phyloP scores from a whole-genome alignment of 2,113 vertebrate species.

The Ptilorrhoa leucosticta region DNA sequence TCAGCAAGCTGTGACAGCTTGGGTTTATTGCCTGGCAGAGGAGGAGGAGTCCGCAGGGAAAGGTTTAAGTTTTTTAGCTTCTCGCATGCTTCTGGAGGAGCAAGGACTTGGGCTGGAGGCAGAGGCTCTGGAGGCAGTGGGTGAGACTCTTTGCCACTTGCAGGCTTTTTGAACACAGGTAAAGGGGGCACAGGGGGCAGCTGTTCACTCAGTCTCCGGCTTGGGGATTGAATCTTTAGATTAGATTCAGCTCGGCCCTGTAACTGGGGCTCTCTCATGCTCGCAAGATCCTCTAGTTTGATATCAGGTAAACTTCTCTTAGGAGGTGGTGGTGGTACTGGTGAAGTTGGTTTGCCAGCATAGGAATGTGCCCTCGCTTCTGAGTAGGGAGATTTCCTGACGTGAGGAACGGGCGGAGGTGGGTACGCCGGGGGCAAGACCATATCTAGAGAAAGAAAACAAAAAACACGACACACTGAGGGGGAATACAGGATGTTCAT shows the following conservation, averaged over 20 bases:
- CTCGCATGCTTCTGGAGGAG: constrained; percentile 52
- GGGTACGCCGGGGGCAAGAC: constrained; percentile 86
- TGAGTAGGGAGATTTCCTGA: constrained; percentile 36
- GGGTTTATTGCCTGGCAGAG: constrained; percentile 63
- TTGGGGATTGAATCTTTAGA: neutral
- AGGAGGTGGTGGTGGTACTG: constrained; percentile 62
- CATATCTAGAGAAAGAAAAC: constrained; percentile 50
- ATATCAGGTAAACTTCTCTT: constrained; percentile 63
- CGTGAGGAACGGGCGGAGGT: constrained; percentile 82
- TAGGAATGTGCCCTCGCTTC: constrained; percentile 55
- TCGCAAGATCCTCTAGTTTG: neutral
- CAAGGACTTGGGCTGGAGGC: neutral
- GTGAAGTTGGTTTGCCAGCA: constrained; percentile 31
- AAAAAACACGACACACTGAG: neutral
- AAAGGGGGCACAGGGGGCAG: neutral
- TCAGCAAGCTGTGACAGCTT: constrained; percentile 2
- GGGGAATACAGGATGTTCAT: neutral
- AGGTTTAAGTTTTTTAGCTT: constrained; percentile 67
- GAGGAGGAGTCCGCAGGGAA: constrained; percentile 50
- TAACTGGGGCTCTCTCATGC: constrained; percentile 21
- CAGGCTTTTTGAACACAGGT: constrained; percentile 46
- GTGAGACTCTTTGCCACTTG: neutral
- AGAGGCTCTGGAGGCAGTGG: neutral
- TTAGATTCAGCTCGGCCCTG: neutral
- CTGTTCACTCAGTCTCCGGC: constrained; percentile 46